Evolutionary conservation across 2,113 vertebrate species (phyloP).

Genomic region (Solenodon paradoxus): DNA sequence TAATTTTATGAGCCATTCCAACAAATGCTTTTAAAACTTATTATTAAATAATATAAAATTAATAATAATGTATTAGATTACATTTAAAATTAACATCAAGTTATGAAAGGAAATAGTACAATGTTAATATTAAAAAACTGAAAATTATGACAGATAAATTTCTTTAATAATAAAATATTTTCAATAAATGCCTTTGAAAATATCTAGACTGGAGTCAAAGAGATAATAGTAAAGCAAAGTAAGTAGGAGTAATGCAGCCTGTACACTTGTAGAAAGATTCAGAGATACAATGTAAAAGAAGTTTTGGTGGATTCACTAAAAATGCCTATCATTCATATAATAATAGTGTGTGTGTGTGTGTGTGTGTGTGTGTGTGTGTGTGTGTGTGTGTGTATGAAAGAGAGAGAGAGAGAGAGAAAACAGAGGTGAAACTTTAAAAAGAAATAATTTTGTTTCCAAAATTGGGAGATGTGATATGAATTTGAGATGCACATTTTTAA

Average conservation of each 20-base stretch:
- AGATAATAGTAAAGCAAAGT: neutral
- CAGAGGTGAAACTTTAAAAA: neutral
- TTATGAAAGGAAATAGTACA: neutral
- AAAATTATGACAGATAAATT: neutral
- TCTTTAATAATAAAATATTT: neutral
- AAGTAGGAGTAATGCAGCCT: neutral
- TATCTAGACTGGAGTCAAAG: neutral
- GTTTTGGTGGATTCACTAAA: neutral
- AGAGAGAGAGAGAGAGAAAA: neutral
- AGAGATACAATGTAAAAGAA: neutral
- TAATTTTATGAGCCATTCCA: neutral
- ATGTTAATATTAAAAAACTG: neutral
- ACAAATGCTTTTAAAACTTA: neutral
- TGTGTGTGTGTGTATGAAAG: no score
- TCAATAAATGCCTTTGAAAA: neutral
- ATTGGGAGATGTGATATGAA: no score
- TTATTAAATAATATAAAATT: neutral
- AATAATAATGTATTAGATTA: neutral
- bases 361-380: no score
- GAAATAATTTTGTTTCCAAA: neutral
- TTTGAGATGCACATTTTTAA: neutral
- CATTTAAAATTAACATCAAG: neutral
- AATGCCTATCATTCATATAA: neutral
- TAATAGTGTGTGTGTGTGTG: no score
- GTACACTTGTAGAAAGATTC: neutral